Evolutionary conservation across 2,888 invertebrate species (phyloP).

Genomic region (Priocnemis perturbator): DNA sequence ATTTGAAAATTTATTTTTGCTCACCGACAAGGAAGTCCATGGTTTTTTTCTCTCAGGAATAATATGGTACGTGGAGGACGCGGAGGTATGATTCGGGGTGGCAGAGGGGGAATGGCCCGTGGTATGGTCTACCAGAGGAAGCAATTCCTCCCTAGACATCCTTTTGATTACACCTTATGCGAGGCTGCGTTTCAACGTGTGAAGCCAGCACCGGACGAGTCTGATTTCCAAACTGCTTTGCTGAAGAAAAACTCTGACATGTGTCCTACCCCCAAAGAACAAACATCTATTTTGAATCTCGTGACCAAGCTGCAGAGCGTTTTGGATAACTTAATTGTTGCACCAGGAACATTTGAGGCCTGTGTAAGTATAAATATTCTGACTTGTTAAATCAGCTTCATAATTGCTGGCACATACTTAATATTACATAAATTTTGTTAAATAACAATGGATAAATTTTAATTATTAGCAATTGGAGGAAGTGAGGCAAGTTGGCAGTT

Average conservation of each 20-base stretch:
- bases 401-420: too few species aligned
- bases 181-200: constrained; percentile 93
- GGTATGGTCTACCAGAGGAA: constrained; percentile 82
- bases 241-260: constrained; percentile 94
- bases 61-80: constrained; percentile 81
- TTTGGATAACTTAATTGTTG: constrained; percentile 94
- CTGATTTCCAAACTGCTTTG: constrained; percentile 90
- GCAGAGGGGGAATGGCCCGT: constrained; percentile 81
- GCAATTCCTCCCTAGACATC: constrained; percentile 85
- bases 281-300: constrained; percentile 93
- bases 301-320: constrained; percentile 97
- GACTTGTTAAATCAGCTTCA: too few species aligned
- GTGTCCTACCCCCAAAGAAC: constrained; percentile 92
- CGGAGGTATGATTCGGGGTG: constrained; percentile 82
- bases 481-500: constrained; percentile 97
- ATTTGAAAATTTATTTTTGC: too few species aligned
- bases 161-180: constrained; percentile 91
- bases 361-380: constrained; percentile 89
- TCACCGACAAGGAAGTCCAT: too few species aligned
- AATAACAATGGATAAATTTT: not conserved
- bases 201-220: constrained; percentile 88
- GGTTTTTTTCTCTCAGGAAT: constrained; percentile 15
- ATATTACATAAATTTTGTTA: not conserved
- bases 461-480: constrained; percentile 88
- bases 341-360: constrained; percentile 95